phyloP scores from a whole-genome alignment of 2,888 invertebrate species.

The Melieria picta region DNA sequence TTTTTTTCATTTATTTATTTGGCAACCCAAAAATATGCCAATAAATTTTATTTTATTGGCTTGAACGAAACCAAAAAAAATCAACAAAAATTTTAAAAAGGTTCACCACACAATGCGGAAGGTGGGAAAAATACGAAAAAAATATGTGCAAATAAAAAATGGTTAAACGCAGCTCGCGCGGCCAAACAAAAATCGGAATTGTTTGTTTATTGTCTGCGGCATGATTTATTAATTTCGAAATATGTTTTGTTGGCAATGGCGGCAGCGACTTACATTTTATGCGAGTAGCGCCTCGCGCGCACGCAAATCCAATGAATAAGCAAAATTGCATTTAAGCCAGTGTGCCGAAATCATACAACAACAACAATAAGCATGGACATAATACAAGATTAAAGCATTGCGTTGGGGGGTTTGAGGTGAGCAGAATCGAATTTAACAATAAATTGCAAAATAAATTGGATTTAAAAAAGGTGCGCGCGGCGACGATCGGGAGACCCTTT shows the following conservation, averaged over 20 bases:
- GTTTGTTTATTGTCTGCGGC: slow-evolving; percentile 32
- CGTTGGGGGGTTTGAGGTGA: slow-evolving; percentile 4
- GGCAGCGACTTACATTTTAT: neutral
- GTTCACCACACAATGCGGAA: slow-evolving; percentile 2
- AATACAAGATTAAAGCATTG: neutral
- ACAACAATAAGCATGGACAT: neutral
- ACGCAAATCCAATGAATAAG: neutral
- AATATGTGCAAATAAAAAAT: too few relatives aligned
- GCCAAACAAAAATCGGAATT: slow-evolving; percentile 29
- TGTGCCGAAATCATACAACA: neutral
- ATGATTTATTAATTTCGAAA: slow-evolving; percentile 32
- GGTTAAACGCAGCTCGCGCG: neutral
- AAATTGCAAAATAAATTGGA: slow-evolving; percentile 35
- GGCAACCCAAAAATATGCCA: slow-evolving; percentile 26
- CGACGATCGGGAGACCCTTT: slow-evolving; percentile 2
- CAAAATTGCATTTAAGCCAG: neutral
- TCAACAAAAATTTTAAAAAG: slow-evolving; percentile 3
- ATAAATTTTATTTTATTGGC: slow-evolving; percentile 32
- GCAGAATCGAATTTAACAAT: slow-evolving; percentile 22
- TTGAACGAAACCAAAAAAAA: slow-evolving; percentile 23
- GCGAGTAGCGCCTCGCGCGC: neutral
- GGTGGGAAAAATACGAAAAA: slow-evolving; percentile 15
- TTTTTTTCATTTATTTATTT: slow-evolving; percentile 19
- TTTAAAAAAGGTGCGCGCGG: slow-evolving; percentile 28
- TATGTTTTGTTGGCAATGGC: slow-evolving; percentile 6